These are phyloP conservation scores for Zosterops borbonicus DNA, from an alignment of 2,113 vertebrate species.

Conservation along the genomic window DNA sequence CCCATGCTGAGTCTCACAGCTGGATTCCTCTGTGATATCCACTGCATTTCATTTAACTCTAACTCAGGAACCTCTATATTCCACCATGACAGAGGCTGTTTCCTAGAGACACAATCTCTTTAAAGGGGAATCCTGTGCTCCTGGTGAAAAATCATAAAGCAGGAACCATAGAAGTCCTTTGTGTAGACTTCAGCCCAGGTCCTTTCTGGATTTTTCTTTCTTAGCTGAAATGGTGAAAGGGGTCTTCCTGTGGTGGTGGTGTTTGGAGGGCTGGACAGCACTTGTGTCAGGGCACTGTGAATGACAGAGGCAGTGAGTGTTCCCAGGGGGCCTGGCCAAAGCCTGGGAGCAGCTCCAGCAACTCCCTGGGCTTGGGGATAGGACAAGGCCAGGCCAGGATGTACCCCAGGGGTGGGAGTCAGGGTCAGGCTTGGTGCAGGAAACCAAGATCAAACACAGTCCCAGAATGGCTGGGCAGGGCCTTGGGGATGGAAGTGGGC, in stretches of 20 bases:
- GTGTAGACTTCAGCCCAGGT: neutral
- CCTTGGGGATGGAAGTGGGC: neutral
- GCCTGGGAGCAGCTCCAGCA: neutral
- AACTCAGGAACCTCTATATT: neutral
- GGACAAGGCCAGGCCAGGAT: neutral
- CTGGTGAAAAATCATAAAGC: neutral
- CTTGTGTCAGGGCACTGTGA: rapidly evolving
- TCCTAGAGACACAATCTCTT: neutral
- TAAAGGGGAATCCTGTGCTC: neutral
- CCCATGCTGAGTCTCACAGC: neutral
- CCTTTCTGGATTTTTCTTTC: neutral
- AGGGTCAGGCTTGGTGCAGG: neutral
- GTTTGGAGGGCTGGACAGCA: neutral
- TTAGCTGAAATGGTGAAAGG: neutral
- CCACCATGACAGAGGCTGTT: neutral
- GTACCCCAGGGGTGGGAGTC: neutral
- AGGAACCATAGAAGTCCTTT: neutral
- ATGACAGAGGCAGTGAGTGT: neutral
- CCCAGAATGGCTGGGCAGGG: neutral
- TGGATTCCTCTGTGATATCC: neutral
- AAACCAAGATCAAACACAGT: neutral
- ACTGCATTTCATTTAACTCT: neutral
- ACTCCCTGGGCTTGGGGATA: neutral
- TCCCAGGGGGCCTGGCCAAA: neutral
- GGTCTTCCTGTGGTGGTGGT: neutral